phyloP scores from a whole-genome alignment of 2,797 vertebrate genomes.

The Vipera ursinii region DNA sequence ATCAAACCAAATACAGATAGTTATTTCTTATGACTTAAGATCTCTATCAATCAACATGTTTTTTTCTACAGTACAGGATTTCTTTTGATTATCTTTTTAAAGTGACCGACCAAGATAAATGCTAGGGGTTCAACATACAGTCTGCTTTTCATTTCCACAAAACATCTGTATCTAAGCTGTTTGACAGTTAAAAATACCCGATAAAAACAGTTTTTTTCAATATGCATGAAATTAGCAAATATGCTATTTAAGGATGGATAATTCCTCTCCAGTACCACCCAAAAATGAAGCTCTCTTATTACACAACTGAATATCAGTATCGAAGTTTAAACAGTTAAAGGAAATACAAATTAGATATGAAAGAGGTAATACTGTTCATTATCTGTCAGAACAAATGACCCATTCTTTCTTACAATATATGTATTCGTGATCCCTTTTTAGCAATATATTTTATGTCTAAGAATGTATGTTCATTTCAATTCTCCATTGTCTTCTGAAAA shows the following conservation, averaged over 20 bases:
- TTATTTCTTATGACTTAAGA: background rate
- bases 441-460: background rate
- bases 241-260: fast-evolving
- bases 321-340: slow-evolving; percentile 33
- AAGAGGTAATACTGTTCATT: slow-evolving; percentile 58
- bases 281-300: slow-evolving; percentile 42
- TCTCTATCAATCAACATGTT: background rate
- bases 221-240: background rate
- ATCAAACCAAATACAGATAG: slow-evolving; percentile 34
- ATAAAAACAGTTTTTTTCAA: background rate
- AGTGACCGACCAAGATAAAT: slow-evolving; percentile 33
- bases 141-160: background rate
- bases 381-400: background rate
- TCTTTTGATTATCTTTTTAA: slow-evolving; percentile 23
- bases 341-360: slow-evolving; percentile 49
- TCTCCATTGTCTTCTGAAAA: background rate
- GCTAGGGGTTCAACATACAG: slow-evolving; percentile 3
- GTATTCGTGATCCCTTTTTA: slow-evolving; percentile 27
- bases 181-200: background rate
- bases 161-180: background rate
- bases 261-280: background rate
- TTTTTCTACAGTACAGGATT: background rate
- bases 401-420: slow-evolving; percentile 19
- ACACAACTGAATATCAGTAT: slow-evolving; percentile 42
- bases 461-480: background rate